Conservation (phyloP, 2,113 vertebrate genomes). For the Tachysurus vachellii region DNA sequence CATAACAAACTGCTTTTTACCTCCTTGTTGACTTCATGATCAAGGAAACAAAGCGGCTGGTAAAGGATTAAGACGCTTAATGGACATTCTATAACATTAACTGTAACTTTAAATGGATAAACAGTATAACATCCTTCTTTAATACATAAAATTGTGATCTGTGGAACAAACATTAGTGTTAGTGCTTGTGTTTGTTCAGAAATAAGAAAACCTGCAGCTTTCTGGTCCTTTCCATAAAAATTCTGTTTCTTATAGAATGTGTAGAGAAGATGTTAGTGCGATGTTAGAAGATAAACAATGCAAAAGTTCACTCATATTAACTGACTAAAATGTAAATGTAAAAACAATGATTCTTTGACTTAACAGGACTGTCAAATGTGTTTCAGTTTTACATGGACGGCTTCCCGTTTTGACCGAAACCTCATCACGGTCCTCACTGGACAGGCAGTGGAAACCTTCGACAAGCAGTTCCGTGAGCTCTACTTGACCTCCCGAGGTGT, state of each 20-base stretch:
- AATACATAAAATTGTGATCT: not conserved
- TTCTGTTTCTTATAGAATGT: not conserved
- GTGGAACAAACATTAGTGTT: not conserved
- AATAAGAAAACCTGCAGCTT: not conserved
- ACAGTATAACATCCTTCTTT: not conserved
- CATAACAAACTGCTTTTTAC: not conserved
- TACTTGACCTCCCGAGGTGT: constrained; percentile 86
- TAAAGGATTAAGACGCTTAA: no score
- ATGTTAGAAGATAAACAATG: not conserved
- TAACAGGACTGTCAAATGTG: not conserved
- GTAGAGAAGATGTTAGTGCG: not conserved
- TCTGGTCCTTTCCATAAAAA: no score
- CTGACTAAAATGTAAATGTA: not conserved
- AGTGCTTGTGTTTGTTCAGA: not conserved
- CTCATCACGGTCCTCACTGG: constrained; percentile 90
- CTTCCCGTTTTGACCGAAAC: constrained; percentile 88
- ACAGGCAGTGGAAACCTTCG: constrained; percentile 91
- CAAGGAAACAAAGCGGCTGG: not conserved
- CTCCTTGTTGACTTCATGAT: not conserved
- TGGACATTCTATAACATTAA: not conserved
- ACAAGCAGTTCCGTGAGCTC: constrained; percentile 92
- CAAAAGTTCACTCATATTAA: not conserved
- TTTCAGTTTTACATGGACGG: constrained; percentile 93
- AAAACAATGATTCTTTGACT: not conserved
- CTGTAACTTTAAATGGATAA: not conserved